phyloP scores from a whole-genome alignment of 92 coral and sea anemone species.

The Montipora capitata region DNA sequence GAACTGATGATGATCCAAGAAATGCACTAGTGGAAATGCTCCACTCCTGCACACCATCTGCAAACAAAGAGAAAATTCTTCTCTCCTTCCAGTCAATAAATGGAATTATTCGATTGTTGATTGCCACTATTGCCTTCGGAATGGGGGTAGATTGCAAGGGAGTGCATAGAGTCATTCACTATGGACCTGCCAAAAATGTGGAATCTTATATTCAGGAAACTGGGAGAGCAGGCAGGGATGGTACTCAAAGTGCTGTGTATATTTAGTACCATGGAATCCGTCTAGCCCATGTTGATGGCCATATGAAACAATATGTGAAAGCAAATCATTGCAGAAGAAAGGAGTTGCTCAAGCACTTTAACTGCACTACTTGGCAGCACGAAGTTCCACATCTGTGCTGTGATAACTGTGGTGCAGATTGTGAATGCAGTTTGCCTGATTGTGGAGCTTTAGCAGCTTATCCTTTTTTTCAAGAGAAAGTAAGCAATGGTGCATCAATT shows the following conservation, averaged over 20 bases:
- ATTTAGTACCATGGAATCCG: conserved; percentile 29
- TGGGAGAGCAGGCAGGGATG: conserved; percentile 9
- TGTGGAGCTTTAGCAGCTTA: conserved; percentile 29
- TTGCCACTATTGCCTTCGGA: conserved; percentile 44
- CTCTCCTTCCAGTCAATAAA: conserved; percentile 22
- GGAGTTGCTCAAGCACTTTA: conserved; percentile 23
- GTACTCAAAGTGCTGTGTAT: conserved; percentile 12
- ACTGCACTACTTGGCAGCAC: background rate
- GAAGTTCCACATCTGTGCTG: conserved; percentile 61
- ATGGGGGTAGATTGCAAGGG: conserved; percentile 50
- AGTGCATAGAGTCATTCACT: conserved; percentile 27
- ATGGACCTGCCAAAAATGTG: conserved; percentile 27
- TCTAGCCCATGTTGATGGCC: conserved; percentile 20
- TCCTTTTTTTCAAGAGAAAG: conserved; percentile 19
- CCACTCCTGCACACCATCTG: conserved; percentile 25
- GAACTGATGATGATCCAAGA: background rate
- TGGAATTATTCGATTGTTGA: conserved; percentile 42
- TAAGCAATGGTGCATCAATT: background rate
- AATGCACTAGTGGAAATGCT: conserved; percentile 24
- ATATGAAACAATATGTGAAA: conserved; percentile 32
- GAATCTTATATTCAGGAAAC: conserved; percentile 18
- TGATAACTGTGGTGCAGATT: conserved; percentile 62
- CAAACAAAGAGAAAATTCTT: conserved; percentile 30
- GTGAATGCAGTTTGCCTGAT: conserved; percentile 56
- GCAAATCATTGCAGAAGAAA: conserved; percentile 11